Evolutionary conservation across 2,113 vertebrate genomes (phyloP).

Genomic region (Notiomystis cincta): DNA sequence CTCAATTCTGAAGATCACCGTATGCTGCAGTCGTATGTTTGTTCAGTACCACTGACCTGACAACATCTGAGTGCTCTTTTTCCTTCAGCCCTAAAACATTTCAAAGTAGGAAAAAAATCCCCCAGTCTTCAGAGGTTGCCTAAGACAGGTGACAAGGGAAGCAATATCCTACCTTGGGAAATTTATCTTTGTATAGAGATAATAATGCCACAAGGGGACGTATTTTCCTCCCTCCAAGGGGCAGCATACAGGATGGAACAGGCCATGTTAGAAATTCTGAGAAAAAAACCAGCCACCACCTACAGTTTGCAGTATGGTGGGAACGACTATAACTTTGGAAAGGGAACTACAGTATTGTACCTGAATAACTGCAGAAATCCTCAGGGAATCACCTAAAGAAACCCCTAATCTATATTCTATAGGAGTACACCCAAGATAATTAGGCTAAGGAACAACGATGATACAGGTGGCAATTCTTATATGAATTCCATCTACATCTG

Average conservation of each 20-base stretch:
- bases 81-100: neutral
- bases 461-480: neutral
- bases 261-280: neutral
- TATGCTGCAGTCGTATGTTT: neutral
- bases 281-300: neutral
- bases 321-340: neutral
- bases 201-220: rapidly evolving
- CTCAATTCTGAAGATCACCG: neutral
- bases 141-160: neutral
- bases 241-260: neutral
- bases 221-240: neutral
- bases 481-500: neutral
- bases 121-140: neutral
- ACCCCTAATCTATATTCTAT: neutral
- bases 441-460: rapidly evolving
- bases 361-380: neutral
- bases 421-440: neutral
- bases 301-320: neutral
- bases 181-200: neutral
- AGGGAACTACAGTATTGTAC: neutral
- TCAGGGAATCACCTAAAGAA: neutral
- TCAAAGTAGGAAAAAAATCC: rapidly evolving
- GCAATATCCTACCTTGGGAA: neutral
- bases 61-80: neutral
- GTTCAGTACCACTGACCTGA: neutral